phyloP scores from a whole-genome alignment of 92 coral and sea anemone genomes.

The Parazoanthus darwini region DNA sequence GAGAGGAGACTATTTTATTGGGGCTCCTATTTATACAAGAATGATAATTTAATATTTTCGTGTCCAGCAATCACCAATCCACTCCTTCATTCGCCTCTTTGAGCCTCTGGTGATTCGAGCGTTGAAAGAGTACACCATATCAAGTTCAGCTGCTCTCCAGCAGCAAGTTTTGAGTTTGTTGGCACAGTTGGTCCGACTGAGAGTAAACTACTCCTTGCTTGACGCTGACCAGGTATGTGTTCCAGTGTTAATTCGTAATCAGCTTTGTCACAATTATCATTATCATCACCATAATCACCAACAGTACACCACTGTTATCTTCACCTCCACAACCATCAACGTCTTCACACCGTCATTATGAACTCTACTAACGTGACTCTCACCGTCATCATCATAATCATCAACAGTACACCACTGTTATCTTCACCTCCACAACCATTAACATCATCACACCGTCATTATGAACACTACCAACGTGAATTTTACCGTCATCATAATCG shows the following conservation, averaged over 20 bases:
- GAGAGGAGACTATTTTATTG: too few species aligned
- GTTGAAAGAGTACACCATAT: conserved; percentile 90
- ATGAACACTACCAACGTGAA: background rate
- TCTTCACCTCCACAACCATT: background rate
- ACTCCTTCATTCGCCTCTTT: conserved; percentile 94
- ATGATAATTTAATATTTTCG: background rate
- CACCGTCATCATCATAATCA: too few species aligned
- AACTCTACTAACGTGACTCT: background rate
- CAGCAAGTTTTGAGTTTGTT: conserved; percentile 92
- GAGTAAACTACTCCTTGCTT: conserved; percentile 94
- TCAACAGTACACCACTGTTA: background rate
- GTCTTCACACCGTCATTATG: background rate
- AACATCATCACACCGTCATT: background rate
- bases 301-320: background rate
- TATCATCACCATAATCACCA: background rate
- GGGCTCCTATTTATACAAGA: background rate
- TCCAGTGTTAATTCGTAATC: background rate
- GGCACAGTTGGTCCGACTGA: conserved; percentile 85
- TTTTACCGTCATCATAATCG: too few species aligned
- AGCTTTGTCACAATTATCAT: background rate
- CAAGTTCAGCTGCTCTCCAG: conserved; percentile 72
- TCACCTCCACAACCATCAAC: background rate
- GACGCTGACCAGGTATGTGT: conserved; percentile 90
- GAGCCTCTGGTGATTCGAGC: conserved; percentile 97
- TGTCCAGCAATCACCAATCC: conserved; percentile 90